Evolutionary conservation across 2,888 invertebrate genomes (phyloP).

Genomic region (Sympetrum striolatum): DNA sequence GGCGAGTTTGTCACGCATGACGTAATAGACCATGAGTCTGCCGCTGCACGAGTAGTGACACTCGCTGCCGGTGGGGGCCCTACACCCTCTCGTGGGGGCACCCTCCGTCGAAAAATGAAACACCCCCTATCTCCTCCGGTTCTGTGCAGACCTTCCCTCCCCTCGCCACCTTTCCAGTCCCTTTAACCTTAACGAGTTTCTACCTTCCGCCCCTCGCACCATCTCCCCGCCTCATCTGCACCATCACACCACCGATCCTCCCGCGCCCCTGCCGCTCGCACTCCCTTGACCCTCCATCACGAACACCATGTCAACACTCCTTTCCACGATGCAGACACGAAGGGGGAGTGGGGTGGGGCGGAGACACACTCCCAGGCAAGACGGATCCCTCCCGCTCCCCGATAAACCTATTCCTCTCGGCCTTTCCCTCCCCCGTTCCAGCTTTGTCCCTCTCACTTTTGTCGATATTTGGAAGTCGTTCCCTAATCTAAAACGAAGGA

Average conservation of each 20-base stretch:
- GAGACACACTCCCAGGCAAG: background rate
- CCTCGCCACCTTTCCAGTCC: background rate
- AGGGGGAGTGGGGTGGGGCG: background rate
- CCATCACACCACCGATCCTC: background rate
- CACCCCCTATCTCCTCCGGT: background rate
- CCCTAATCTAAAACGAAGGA: background rate
- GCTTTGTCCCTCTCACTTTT: background rate
- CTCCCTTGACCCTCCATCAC: conserved; percentile 23
- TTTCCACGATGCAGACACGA: conserved; percentile 13
- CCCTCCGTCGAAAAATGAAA: background rate
- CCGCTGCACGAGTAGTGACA: background rate
- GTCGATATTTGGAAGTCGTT: conserved; percentile 29
- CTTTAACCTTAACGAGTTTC: background rate
- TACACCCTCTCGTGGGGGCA: background rate
- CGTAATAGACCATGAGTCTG: background rate
- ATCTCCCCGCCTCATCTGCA: background rate
- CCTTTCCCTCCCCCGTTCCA: background rate
- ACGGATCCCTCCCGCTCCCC: background rate
- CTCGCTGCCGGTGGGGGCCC: background rate
- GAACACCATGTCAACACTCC: conserved; percentile 36
- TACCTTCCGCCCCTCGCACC: background rate
- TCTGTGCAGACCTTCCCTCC: background rate
- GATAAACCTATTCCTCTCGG: background rate
- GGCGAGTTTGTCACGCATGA: background rate
- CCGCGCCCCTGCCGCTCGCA: background rate